Evolutionary conservation across 2,888 invertebrate species (phyloP), one percentile per base, ranked within the genome.

Genomic region (Eumacrocentrus americanus): DNA sequence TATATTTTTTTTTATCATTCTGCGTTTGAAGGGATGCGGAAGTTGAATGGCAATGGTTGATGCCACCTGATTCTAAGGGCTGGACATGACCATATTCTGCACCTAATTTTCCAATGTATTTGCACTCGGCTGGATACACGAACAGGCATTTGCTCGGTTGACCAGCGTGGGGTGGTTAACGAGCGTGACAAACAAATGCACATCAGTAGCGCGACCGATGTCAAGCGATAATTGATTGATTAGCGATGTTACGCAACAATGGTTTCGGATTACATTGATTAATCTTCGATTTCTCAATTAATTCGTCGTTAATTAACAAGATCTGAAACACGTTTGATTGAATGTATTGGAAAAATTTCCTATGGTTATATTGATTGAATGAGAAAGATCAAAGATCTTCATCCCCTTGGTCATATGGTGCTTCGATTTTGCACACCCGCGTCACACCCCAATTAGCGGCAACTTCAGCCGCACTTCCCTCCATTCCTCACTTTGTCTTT

Each of bases 201-300:
- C 74, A 72, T 72, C 71, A 55, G 65, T 60, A 67, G 69, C 65
- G 68, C 70, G 52, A 29, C 64, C 67, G 46, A 56, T 66, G 60
- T 70, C 71, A 52, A 65, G 56, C 67, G 68, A 72, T 76, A 77
- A 77, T 77, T 77, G 75, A 74, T 77, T 73, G 72, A 76, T 76
- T 71, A 70, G 67, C 66, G 68, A 70, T 70, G 25, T 38, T 37
- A 37, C 25, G 18, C 37, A 35, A 22, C 14, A 46, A 16, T 23
- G 12, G n/a, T n/a, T n/a, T n/a, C n/a, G 40, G 44, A 51, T 46
- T 12, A 51, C 40, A 22, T 54, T 23, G 7, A 38, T 35, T 20
- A 12, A 51, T n/a, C n/a, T n/a, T n/a, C n/a, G n/a, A n/a, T n/a
- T n/a, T n/a, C n/a, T 16, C 20, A n/a, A 38, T 3, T 11, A 22